Percentiles rank a stretch among this genome's conserved stretches.
phyloP scores from a whole-genome alignment of 2,797 vertebrate species.

The Acrocephalus scirpaceus region DNA sequence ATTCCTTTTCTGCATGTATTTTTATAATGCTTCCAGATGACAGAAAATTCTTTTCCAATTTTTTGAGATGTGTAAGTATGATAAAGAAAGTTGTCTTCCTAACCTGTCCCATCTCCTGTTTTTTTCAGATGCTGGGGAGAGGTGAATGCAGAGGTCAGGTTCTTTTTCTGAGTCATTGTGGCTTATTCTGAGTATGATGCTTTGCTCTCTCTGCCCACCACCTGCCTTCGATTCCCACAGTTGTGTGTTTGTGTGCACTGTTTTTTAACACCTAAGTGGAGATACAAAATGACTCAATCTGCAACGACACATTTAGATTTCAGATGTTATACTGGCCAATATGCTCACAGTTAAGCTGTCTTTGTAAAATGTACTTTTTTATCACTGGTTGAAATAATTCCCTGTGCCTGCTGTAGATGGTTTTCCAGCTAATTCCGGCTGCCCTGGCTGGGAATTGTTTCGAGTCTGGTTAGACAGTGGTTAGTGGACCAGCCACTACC shows the following conservation, averaged over 20 bases:
- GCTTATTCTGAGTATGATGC: neutral
- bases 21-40: neutral
- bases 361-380: neutral
- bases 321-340: conserved; percentile 7
- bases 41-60: neutral
- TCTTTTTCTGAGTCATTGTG: neutral
- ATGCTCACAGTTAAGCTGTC: neutral
- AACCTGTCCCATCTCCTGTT: neutral
- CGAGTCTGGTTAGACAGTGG: too few relatives aligned
- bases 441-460: too few relatives aligned
- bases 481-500: too few relatives aligned
- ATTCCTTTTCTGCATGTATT: neutral
- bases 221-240: neutral
- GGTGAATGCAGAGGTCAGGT: neutral
- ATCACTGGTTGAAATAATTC: neutral
- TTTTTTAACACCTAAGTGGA: conserved; percentile 10
- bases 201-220: neutral
- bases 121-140: neutral
- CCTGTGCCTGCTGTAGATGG: too few relatives aligned
- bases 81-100: neutral
- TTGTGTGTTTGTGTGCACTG: conserved; percentile 8
- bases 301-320: conserved; percentile 36
- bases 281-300: conserved; percentile 44
- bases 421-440: too few relatives aligned
- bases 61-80: neutral